phyloP scores from a whole-genome alignment of 2,888 invertebrate genomes.

The Brachypalpus laphriformis region DNA sequence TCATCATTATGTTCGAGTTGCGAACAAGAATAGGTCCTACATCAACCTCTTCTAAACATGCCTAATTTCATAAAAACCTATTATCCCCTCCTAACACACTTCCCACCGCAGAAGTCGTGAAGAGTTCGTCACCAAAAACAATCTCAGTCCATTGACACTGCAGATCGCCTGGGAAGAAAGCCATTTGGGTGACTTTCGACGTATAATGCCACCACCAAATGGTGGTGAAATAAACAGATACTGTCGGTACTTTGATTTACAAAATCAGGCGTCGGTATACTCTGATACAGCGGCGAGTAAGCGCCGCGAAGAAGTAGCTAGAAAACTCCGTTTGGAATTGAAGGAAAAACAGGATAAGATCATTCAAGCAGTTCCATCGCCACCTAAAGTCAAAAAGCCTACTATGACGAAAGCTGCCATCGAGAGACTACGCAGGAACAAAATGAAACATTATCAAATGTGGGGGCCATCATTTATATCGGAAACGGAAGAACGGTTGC shows the following conservation, averaged over 20 bases:
- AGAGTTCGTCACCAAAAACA: conserved; percentile 5
- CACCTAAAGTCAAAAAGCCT: conserved; percentile 52
- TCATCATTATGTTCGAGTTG: too few relatives aligned
- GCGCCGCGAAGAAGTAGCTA: conserved; percentile 89
- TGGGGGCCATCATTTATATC: conserved; percentile 81
- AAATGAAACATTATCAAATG: conserved; percentile 76
- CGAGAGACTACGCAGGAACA: conserved; percentile 76
- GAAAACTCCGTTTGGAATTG: conserved; percentile 87
- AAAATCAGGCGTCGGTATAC: conserved; percentile 87
- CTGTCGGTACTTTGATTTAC: conserved; percentile 87
- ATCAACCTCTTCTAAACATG: too few relatives aligned
- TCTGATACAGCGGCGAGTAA: conserved; percentile 90
- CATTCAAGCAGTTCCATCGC: background rate
- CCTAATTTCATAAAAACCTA: too few relatives aligned
- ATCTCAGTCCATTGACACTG: conserved; percentile 83
- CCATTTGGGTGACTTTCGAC: conserved; percentile 89
- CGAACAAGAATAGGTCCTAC: too few relatives aligned
- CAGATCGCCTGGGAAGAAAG: conserved; percentile 89
- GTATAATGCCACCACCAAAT: conserved; percentile 86
- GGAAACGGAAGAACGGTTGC: conserved; percentile 88
- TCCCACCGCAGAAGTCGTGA: background rate
- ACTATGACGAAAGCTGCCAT: conserved; percentile 84
- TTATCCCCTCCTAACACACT: background rate
- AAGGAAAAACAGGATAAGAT: conserved; percentile 79
- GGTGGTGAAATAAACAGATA: conserved; percentile 85